Evolutionary conservation across 2,888 invertebrate genomes (phyloP).

Genomic region (Metacarcinus magister): DNA sequence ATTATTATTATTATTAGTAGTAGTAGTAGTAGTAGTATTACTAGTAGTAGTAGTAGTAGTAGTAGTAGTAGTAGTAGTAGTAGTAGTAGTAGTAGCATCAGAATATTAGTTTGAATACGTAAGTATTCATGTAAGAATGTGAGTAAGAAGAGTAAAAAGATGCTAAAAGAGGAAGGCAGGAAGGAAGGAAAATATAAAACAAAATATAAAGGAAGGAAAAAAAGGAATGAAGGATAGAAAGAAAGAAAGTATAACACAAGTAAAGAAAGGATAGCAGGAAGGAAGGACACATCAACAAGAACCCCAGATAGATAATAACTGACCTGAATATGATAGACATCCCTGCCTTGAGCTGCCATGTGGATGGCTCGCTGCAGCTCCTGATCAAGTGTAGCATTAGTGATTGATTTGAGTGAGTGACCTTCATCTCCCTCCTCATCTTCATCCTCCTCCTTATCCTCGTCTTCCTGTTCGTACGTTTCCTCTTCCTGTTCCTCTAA

Average conservation of each 20-base stretch:
- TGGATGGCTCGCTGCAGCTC: constrained; percentile 83
- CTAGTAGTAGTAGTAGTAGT: too few relatives aligned
- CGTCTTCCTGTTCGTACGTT: neutral
- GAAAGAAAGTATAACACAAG: neutral
- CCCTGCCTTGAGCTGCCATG: constrained; percentile 87
- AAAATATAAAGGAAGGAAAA: neutral
- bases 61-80: too few relatives aligned
- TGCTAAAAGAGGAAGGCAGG: neutral
- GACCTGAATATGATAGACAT: constrained; percentile 87
- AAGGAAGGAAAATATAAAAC: neutral
- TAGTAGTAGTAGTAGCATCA: too few relatives aligned
- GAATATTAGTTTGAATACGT: too few relatives aligned
- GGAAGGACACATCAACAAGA: neutral
- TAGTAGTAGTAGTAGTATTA: too few relatives aligned
- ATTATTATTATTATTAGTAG: too few relatives aligned
- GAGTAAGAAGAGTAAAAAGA: neutral
- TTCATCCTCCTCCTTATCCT: constrained; percentile 8
- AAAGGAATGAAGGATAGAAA: neutral
- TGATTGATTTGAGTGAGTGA: constrained; percentile 84
- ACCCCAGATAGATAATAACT: neutral
- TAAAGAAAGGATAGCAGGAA: neutral
- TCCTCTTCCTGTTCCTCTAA: neutral
- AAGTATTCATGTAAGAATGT: too few relatives aligned
- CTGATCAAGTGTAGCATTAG: constrained; percentile 85
- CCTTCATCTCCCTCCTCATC: neutral